phyloP scores from a whole-genome alignment of 1,140 invertebrate genomes.

The Ctenoplectra terminalis region DNA sequence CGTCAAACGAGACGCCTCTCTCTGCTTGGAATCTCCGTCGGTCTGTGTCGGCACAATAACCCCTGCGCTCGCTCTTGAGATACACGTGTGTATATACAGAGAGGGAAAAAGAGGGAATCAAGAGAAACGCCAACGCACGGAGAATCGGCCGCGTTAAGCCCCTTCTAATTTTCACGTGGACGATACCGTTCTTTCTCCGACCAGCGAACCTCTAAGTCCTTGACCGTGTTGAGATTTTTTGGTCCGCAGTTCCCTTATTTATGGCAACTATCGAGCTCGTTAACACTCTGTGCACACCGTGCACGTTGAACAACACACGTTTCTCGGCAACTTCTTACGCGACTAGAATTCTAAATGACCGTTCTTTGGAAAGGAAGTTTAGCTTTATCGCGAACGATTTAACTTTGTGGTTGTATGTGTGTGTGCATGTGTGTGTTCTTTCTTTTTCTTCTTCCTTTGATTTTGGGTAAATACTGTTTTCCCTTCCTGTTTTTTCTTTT shows the following conservation, averaged over 20 bases:
- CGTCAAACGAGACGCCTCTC: background rate
- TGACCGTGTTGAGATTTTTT: constrained; percentile 38
- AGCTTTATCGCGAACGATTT: constrained; percentile 5
- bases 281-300: background rate
- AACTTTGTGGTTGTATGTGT: background rate
- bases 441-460: background rate
- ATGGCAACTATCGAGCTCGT: constrained; percentile 17
- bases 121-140: too few species aligned
- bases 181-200: constrained; percentile 34
- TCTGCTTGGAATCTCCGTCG: background rate
- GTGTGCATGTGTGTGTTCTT: too few species aligned
- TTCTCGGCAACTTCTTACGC: constrained; percentile 1
- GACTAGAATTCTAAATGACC: constrained; percentile 8
- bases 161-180: constrained; percentile 43
- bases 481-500: background rate
- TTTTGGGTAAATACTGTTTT: background rate
- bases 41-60: background rate
- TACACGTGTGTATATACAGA: too few species aligned
- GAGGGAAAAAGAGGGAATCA: too few species aligned
- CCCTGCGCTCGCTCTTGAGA: background rate
- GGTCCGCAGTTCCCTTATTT: constrained; percentile 33
- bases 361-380: background rate
- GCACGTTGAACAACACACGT: background rate
- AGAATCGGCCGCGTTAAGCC: background rate
- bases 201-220: constrained; percentile 15